These are phyloP conservation scores for Craniophora ligustri DNA, from an alignment of 2,888 invertebrate species.

Conservation along the genomic window DNA sequence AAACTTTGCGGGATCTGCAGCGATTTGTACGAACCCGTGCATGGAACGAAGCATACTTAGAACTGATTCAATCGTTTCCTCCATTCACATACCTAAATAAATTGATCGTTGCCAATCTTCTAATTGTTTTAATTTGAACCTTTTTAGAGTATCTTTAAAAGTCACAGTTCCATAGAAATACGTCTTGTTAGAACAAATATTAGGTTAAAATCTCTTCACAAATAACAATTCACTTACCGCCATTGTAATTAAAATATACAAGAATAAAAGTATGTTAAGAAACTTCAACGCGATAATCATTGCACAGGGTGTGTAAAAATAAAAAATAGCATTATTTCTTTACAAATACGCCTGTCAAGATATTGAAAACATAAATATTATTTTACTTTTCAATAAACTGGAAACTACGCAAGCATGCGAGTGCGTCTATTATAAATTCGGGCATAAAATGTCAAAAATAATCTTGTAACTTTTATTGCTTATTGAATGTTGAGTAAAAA, in stretches of 20 bases:
- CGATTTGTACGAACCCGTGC: no score
- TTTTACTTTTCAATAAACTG: background rate
- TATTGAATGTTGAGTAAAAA: conserved; percentile 24
- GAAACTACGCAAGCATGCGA: background rate
- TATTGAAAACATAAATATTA: background rate
- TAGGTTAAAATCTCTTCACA: no score
- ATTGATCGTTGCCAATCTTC: no score
- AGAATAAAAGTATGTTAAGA: conserved; percentile 12
- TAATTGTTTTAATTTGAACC: no score
- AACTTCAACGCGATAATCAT: conserved; percentile 31
- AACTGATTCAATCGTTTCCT: no score
- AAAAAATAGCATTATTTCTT: conserved; percentile 36
- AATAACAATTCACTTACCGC: conserved; percentile 58
- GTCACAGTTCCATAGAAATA: no score
- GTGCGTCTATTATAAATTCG: background rate
- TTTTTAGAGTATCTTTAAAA: no score
- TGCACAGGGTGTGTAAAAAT: conserved; percentile 15
- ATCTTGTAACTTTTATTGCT: conserved; percentile 25
- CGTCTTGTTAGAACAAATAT: no score
- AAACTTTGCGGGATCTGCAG: no score
- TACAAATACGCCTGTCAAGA: background rate
- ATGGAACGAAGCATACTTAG: no score
- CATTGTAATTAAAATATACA: conserved; percentile 24
- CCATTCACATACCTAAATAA: no score
- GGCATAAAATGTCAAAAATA: conserved; percentile 12